phyloP scores from a whole-genome alignment of 53 echinoderm and acorn worm genomes.

The Luidia sarsii region DNA sequence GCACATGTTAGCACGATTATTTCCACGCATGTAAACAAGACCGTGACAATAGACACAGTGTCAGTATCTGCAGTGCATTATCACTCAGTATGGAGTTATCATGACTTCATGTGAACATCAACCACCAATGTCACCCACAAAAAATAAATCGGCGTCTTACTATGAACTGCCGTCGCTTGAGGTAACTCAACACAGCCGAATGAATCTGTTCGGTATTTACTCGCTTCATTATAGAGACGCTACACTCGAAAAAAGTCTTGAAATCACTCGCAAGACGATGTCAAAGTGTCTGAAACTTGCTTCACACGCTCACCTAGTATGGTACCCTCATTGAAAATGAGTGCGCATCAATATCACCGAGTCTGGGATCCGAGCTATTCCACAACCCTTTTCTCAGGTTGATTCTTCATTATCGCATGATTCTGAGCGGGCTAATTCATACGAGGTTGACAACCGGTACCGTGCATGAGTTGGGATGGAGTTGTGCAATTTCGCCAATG shows the following conservation, averaged over 20 bases:
- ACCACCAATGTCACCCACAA: too few relatives aligned
- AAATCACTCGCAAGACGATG: neutral
- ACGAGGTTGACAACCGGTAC: slow-evolving; percentile 1
- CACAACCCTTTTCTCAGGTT: neutral
- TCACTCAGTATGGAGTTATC: too few relatives aligned
- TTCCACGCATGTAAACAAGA: too few relatives aligned
- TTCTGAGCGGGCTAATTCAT: too few relatives aligned
- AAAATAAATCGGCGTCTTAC: too few relatives aligned
- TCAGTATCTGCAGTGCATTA: too few relatives aligned
- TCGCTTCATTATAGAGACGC: slow-evolving; percentile 76
- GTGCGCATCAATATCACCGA: too few relatives aligned
- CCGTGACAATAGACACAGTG: too few relatives aligned
- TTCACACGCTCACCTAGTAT: neutral
- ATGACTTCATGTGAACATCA: too few relatives aligned
- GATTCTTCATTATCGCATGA: too few relatives aligned
- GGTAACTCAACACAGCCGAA: slow-evolving; percentile 75
- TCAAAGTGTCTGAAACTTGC: neutral
- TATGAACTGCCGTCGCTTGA: slow-evolving; percentile 84
- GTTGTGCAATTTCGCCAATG: neutral
- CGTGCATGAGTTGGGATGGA: too few relatives aligned
- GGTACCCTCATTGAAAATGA: neutral
- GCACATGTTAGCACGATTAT: too few relatives aligned
- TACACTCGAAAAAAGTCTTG: neutral
- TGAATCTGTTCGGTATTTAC: slow-evolving; percentile 84
- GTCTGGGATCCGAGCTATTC: neutral